Evolutionary conservation across 2,797 vertebrate species (phyloP).

Genomic region (Heterohyrax brucei): DNA sequence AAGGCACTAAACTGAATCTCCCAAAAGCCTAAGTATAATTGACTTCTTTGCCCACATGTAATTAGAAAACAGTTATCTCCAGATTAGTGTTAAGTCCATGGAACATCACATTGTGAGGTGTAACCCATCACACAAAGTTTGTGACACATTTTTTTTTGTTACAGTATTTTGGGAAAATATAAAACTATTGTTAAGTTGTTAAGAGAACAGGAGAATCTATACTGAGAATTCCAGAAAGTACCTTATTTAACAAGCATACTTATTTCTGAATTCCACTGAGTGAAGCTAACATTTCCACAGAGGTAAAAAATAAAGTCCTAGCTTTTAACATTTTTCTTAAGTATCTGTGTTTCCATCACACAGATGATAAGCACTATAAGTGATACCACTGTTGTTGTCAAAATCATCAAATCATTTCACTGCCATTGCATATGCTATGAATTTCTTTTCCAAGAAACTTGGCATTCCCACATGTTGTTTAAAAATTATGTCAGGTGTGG

Average conservation of each 20-base stretch:
- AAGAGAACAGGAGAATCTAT: slow-evolving; percentile 31
- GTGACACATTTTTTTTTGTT: neutral
- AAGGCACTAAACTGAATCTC: slow-evolving; percentile 17
- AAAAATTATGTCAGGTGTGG: neutral
- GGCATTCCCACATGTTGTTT: neutral
- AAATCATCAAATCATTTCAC: neutral
- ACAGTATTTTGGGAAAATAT: neutral
- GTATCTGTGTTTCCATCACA: neutral
- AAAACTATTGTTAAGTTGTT: slow-evolving; percentile 57
- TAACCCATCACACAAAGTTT: slow-evolving; percentile 47
- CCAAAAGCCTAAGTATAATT: slow-evolving; percentile 71
- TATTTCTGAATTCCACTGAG: slow-evolving; percentile 43
- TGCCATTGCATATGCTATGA: neutral
- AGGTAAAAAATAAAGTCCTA: neutral
- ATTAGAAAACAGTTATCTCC: slow-evolving; percentile 70
- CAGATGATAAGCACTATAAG: neutral
- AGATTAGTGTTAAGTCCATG: slow-evolving; percentile 56
- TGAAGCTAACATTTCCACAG: slow-evolving; percentile 45
- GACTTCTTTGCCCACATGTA: neutral
- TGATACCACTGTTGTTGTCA: neutral
- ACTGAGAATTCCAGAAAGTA: slow-evolving; percentile 40
- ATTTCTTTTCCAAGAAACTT: slow-evolving; percentile 25
- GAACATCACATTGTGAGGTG: neutral
- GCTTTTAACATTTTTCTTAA: slow-evolving; percentile 47
- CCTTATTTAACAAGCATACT: slow-evolving; percentile 36